These are phyloP conservation scores for Burhinus oedicnemus DNA, from an alignment of 2,113 vertebrate species.

Conservation along the genomic window DNA sequence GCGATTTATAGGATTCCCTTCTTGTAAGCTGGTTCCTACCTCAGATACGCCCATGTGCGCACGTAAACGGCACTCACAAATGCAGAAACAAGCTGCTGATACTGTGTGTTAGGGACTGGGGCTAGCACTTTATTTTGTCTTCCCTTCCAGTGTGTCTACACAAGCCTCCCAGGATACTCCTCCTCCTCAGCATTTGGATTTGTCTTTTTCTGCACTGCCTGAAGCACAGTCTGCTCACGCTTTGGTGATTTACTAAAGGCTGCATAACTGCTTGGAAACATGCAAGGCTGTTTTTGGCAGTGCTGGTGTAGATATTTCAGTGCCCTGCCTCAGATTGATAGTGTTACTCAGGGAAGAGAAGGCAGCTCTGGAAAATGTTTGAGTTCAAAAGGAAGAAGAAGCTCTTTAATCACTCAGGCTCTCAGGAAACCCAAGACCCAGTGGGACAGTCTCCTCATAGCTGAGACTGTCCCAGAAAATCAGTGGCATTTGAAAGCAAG, in stretches of 20 bases:
- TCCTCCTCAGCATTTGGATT: not conserved
- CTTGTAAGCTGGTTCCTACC: not conserved
- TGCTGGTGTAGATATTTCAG: conserved; percentile 38
- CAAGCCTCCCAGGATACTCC: not conserved
- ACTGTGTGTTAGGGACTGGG: not conserved
- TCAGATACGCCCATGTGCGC: not conserved
- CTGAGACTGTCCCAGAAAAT: conserved; percentile 71
- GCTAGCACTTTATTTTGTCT: not conserved
- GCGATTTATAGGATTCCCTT: not conserved
- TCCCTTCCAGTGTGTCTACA: not conserved
- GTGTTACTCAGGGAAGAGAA: conserved; percentile 40
- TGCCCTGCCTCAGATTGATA: conserved; percentile 53
- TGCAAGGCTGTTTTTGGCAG: conserved; percentile 62
- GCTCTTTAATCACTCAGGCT: conserved; percentile 75
- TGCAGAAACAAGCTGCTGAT: not conserved
- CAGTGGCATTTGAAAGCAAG: conserved; percentile 69
- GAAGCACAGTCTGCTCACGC: conserved; percentile 1
- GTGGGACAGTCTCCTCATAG: conserved; percentile 65
- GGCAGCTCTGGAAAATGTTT: conserved; percentile 48
- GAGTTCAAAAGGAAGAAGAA: conserved; percentile 65
- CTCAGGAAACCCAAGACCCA: conserved; percentile 69
- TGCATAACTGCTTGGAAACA: conserved; percentile 55
- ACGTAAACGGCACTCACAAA: not conserved
- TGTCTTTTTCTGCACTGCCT: conserved; percentile 5
- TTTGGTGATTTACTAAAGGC: conserved; percentile 61